phyloP scores from a whole-genome alignment of 2,888 invertebrate genomes.

The Drosophila meridiana region DNA sequence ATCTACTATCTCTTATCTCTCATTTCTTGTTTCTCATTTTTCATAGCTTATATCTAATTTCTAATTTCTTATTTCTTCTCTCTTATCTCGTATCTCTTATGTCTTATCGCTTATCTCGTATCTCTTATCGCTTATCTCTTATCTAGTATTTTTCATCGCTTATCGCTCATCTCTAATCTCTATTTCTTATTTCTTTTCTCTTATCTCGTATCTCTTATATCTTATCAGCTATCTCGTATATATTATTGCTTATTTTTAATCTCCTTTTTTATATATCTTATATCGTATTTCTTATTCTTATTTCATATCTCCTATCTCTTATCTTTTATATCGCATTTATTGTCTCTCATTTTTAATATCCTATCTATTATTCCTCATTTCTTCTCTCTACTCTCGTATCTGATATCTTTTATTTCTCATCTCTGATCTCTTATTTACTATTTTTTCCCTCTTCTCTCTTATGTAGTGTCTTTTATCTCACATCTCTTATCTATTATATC shows the following conservation, averaged over 20 bases:
- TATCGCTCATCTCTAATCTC: neutral
- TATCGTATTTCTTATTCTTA: neutral
- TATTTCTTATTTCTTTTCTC: neutral
- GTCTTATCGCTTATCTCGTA: neutral
- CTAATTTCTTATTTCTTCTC: neutral
- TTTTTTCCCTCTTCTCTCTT: too few relatives aligned
- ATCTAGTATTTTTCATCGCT: neutral
- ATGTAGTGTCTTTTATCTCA: neutral
- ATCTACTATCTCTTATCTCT: too few relatives aligned
- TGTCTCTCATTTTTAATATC: neutral
- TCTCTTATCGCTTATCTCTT: neutral
- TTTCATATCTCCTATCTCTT: too few relatives aligned
- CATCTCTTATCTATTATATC: neutral
- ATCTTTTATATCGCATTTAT: neutral
- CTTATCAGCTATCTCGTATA: neutral
- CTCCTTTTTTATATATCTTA: neutral
- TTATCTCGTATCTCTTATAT: neutral
- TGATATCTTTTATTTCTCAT: neutral
- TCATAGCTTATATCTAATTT: neutral
- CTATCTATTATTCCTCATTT: neutral
- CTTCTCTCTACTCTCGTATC: neutral
- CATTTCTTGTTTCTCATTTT: too few relatives aligned
- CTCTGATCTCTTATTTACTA: neutral
- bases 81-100: neutral
- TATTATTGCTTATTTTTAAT: neutral